Evolutionary conservation across 1,140 invertebrate species (phyloP).

Genomic region (Zaprionus nigranus): DNA sequence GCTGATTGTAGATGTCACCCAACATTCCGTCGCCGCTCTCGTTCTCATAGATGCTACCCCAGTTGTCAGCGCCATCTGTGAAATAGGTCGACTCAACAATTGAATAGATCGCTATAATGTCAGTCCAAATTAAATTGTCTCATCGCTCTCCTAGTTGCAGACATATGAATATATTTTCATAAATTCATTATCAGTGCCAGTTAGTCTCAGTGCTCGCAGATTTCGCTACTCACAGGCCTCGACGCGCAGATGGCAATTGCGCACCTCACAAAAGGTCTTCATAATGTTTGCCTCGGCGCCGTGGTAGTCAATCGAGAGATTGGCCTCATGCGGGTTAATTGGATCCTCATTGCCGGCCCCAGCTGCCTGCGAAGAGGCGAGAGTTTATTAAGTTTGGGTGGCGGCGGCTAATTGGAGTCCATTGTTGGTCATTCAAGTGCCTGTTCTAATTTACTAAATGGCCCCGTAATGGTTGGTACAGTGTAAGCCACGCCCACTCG

Average conservation of each 20-base stretch:
- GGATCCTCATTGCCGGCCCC: constrained; percentile 72
- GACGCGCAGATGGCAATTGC: constrained; percentile 73
- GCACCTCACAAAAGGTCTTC: constrained; percentile 71
- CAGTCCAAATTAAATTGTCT: not conserved
- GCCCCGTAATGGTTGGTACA: constrained; percentile 46
- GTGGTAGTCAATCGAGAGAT: constrained; percentile 59
- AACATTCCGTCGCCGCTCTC: constrained; percentile 67
- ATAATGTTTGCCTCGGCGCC: constrained; percentile 77
- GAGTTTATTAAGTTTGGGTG: constrained; percentile 52
- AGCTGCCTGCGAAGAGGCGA: constrained; percentile 47
- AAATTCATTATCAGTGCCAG: not conserved
- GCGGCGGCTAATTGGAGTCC: constrained; percentile 55
- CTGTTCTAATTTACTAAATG: constrained; percentile 76
- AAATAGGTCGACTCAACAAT: not conserved
- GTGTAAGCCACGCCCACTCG: constrained; percentile 29
- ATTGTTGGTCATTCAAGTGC: constrained; percentile 60
- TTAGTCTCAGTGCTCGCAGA: not conserved
- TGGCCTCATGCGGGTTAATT: constrained; percentile 53
- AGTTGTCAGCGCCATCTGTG: constrained; percentile 75
- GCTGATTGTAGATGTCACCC: constrained; percentile 73
- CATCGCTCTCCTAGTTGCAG: not conserved
- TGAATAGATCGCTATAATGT: not conserved
- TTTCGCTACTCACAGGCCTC: constrained; percentile 61
- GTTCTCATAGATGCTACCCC: constrained; percentile 79
- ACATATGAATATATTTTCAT: not conserved